These are phyloP conservation scores for Danionella dracula DNA, from an alignment of 2,797 vertebrate genomes.

Conservation along the genomic window DNA sequence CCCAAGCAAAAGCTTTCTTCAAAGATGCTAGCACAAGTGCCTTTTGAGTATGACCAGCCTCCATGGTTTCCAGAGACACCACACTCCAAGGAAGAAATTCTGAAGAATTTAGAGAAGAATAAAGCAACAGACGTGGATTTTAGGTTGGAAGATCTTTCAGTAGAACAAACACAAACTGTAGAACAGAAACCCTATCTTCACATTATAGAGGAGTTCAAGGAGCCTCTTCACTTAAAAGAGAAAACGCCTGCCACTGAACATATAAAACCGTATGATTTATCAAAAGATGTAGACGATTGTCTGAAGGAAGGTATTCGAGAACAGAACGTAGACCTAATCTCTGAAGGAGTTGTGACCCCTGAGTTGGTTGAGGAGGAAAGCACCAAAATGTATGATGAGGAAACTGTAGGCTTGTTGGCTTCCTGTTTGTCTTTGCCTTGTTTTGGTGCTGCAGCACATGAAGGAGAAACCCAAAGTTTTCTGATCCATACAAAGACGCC, in stretches of 20 bases:
- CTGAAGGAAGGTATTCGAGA: conserved; percentile 5
- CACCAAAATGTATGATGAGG: conserved; percentile 38
- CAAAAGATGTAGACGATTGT: background rate
- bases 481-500: background rate
- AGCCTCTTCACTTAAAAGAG: background rate
- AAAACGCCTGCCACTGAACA: background rate
- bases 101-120: background rate
- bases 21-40: conserved; percentile 17
- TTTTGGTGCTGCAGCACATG: conserved; percentile 34
- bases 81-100: background rate
- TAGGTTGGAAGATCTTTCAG: background rate
- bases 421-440: conserved; percentile 24
- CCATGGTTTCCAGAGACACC: background rate
- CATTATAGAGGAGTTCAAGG: background rate
- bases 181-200: background rate
- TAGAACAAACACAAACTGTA: background rate
- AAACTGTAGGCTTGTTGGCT: conserved; percentile 33
- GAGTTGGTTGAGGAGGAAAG: conserved; percentile 36
- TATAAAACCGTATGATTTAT: background rate
- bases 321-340: background rate
- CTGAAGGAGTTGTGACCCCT: background rate
- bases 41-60: conserved; percentile 6
- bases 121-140: background rate
- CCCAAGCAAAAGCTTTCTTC: background rate
- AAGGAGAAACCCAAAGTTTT: conserved; percentile 24